A percentile compares a stretch with the other conserved stretches of the same genome.
Conservation (phyloP, 2,113 vertebrate species). For the Abramis brama region DNA sequence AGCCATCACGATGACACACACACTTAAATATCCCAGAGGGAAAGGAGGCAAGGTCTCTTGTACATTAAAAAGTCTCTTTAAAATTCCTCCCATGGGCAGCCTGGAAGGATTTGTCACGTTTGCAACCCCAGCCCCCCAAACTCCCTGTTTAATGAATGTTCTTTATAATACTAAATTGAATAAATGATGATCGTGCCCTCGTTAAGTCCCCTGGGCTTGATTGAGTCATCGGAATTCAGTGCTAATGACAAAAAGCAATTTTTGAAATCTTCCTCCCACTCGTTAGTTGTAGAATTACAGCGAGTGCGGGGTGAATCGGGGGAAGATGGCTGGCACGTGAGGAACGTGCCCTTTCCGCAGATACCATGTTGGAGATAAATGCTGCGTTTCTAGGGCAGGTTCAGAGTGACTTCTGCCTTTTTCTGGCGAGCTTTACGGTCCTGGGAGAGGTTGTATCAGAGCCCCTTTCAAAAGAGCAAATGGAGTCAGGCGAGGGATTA, state of each 20-base stretch:
- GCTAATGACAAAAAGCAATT: conserved; percentile 69
- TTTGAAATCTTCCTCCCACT: conserved; percentile 48
- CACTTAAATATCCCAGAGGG: conserved; percentile 62
- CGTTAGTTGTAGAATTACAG: conserved; percentile 59
- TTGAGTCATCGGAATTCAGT: conserved; percentile 72
- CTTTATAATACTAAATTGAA: conserved; percentile 75
- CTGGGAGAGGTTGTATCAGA: conserved; percentile 17
- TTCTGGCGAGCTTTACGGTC: not conserved
- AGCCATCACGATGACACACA: conserved; percentile 48
- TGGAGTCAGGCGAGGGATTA: not conserved
- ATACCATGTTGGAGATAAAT: conserved; percentile 71
- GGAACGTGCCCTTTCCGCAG: conserved; percentile 64
- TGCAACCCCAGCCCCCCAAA: not conserved
- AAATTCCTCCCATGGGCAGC: conserved; percentile 66
- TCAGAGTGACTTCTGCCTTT: not conserved
- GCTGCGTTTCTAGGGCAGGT: not conserved
- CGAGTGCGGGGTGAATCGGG: conserved; percentile 63
- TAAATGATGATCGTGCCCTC: conserved; percentile 69
- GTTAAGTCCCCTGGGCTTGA: conserved; percentile 64
- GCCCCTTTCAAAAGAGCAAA: conserved; percentile 12
- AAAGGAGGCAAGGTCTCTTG: conserved; percentile 54
- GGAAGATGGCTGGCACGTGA: conserved; percentile 53
- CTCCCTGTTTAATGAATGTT: conserved; percentile 70
- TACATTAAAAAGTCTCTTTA: conserved; percentile 55
- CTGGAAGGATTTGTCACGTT: conserved; percentile 68